A percentile compares a stretch with the other conserved stretches of the same genome.
Conservation (phyloP, 2,888 invertebrate genomes). For the Amphipoea oculea region DNA sequence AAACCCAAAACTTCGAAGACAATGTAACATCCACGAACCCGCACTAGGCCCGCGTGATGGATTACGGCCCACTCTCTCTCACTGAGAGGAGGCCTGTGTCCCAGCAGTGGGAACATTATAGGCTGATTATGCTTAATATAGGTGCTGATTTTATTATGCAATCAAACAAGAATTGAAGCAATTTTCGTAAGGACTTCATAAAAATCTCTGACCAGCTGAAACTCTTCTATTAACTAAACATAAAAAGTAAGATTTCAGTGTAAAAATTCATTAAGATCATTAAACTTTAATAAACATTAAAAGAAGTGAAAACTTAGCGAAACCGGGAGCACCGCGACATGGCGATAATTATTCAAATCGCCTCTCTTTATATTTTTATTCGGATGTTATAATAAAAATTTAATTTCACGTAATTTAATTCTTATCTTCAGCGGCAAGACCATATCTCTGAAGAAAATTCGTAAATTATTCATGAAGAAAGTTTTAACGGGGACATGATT, state of each 20-base stretch:
- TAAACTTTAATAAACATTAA: conserved; percentile 63
- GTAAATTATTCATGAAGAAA: conserved; percentile 90
- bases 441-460: conserved; percentile 89
- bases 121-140: not conserved
- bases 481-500: conserved; percentile 89
- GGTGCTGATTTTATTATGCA: too few relatives aligned
- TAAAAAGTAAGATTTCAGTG: conserved; percentile 23
- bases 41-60: not conserved
- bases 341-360: conserved; percentile 86
- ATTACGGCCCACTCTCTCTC: not conserved
- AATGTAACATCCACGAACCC: not conserved
- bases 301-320: conserved; percentile 74
- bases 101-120: not conserved
- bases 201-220: not conserved
- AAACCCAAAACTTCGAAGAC: not conserved
- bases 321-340: conserved; percentile 65
- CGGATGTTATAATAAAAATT: conserved; percentile 86
- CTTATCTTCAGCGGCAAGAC: conserved; percentile 88
- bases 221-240: conserved; percentile 3
- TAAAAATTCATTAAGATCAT: conserved; percentile 56
- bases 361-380: conserved; percentile 85
- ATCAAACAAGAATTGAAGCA: not conserved
- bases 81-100: not conserved
- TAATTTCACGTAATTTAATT: conserved; percentile 88
- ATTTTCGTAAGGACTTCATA: not conserved